Evolutionary conservation across 2,888 invertebrate genomes (phyloP).

Genomic region (Tetragonisca angustula): DNA sequence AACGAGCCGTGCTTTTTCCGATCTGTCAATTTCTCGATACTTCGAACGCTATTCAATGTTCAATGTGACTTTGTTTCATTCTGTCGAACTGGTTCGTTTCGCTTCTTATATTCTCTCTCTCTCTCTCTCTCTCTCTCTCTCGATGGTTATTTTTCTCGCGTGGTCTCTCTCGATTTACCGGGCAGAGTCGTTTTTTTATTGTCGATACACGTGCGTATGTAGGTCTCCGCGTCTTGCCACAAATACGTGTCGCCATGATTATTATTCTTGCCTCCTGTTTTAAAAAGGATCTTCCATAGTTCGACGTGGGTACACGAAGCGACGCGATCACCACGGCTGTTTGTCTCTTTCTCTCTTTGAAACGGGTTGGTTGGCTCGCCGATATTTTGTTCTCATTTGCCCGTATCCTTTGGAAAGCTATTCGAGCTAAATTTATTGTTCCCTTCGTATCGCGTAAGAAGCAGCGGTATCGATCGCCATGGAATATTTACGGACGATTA

Average conservation of each 20-base stretch:
- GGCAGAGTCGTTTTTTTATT: neutral
- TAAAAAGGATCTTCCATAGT: conserved; percentile 6
- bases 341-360: neutral
- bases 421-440: conserved; percentile 55
- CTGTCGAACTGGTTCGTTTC: neutral
- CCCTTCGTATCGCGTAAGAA: conserved; percentile 47
- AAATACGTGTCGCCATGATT: conserved; percentile 1
- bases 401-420: conserved; percentile 31
- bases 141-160: neutral
- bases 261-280: conserved; percentile 25
- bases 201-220: neutral
- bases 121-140: no score
- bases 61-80: conserved; percentile 37
- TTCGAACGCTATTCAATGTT: conserved; percentile 51
- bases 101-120: neutral
- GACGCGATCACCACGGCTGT: conserved; percentile 11
- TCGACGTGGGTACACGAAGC: conserved; percentile 22
- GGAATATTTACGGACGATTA: conserved; percentile 58
- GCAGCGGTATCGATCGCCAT: conserved; percentile 44
- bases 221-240: neutral
- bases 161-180: neutral
- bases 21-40: conserved; percentile 58
- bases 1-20: conserved; percentile 1
- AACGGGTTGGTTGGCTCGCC: no score
- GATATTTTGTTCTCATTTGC: conserved; percentile 30